Base-by-base conservation (phyloP, 2,797 vertebrate genomes). In the Arrhamphus sclerolepis region DNA sequence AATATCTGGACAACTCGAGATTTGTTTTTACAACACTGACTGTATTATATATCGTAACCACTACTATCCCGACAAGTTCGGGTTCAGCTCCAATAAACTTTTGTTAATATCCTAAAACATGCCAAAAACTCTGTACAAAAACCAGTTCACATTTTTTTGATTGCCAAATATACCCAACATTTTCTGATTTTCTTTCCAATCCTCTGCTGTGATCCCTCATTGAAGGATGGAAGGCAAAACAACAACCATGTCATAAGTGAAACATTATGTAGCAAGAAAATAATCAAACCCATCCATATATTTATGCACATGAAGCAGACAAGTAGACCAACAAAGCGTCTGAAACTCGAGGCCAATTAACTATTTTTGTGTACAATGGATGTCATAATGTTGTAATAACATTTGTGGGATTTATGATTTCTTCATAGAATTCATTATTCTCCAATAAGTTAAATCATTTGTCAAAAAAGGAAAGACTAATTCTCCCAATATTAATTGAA, bases 301-400 rank as follows among this genome's bases (percentile, higher is more conserved):
- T 62, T 84, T 81, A 81, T 78, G 76, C 81, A 87, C 62, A 72
- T 64, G 62, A 65, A 70, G 65, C 53, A 65, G 75, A 34, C 11
- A n/a, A 34, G 34, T 20, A 13, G 17, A 41, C 20, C 8, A n/a
- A 13, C 51, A 34, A 26, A 0, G 44, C 39, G 38, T 56, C 56
- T 6, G 17, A 28, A 26, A 10, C 38, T 18, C 38, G 18, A 19
- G 2, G 10, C 21, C 0, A 21, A 53, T 50, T 40, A 2, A 31
- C n/a, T 19, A 4, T 49, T 38, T 41, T 60, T 29, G 19, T 55
- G 62, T 40, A 38, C 41, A 22, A 52, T 17, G 39, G 54, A 62
- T 61, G 9, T 28, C 56, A 41, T 7, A 56, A 63, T 51, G 43
- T 49, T 46, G 24, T 47, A 54, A 66, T 29, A 69, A 66, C 67